phyloP scores from a whole-genome alignment of 2,113 vertebrate species.

The Rhodinocichla rosea region DNA sequence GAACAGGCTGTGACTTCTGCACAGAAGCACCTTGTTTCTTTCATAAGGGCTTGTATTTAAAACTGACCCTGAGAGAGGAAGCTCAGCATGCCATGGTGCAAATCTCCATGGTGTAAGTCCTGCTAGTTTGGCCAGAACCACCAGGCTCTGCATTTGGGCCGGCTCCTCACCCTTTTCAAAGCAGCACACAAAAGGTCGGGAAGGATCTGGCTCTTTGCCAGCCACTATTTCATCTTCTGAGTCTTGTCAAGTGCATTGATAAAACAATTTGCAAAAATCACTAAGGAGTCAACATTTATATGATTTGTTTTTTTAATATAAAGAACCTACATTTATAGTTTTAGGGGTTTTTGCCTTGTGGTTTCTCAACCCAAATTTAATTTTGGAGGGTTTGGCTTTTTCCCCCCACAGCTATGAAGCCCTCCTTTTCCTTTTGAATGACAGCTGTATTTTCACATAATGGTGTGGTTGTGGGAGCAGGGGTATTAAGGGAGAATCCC shows the following conservation, averaged over 20 bases:
- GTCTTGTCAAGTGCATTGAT: accelerated
- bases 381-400: not conserved
- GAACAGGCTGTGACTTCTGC: not conserved
- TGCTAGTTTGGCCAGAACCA: not conserved
- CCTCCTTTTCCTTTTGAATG: not conserved
- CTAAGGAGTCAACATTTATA: not conserved
- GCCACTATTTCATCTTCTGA: not conserved
- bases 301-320: no score
- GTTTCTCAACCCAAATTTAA: not conserved
- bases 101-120: not conserved
- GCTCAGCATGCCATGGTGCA: not conserved
- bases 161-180: not conserved
- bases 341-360: no score
- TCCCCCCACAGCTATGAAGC: not conserved
- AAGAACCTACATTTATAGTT: no score
- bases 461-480: not conserved
- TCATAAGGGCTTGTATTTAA: not conserved
- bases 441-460: not conserved
- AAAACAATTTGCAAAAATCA: not conserved
- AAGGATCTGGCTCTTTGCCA: not conserved
- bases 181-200: not conserved
- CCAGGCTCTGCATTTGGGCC: not conserved
- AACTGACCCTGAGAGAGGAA: not conserved
- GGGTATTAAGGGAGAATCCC: not conserved
- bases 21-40: accelerated